Percentiles rank a stretch among this genome's conserved stretches.
Evolutionary conservation across 2,113 vertebrate species (phyloP).

Genomic region (Apaloderma vittatum): DNA sequence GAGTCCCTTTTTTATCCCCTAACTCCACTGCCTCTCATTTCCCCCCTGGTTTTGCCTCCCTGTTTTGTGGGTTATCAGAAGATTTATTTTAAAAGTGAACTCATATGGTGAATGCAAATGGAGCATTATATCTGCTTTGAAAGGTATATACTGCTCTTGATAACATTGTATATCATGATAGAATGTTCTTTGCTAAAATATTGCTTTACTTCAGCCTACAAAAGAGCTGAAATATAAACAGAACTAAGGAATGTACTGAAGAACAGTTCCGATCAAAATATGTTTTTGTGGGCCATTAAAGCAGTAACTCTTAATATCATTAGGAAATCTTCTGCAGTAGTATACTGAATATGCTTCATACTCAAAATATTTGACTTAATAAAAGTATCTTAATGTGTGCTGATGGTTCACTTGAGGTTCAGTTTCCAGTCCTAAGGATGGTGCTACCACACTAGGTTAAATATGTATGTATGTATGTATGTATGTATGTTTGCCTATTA

Average conservation of each 20-base stretch:
- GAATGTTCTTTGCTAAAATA: constrained; percentile 19
- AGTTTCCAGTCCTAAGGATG: neutral
- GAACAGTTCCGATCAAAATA: constrained; percentile 38
- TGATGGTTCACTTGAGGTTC: neutral
- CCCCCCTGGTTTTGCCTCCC: neutral
- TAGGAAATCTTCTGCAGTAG: constrained; percentile 39
- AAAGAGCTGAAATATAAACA: constrained; percentile 55
- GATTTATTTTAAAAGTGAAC: constrained; percentile 62
- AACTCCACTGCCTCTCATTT: constrained; percentile 16
- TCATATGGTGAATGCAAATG: constrained; percentile 55
- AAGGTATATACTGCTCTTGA: constrained; percentile 29
- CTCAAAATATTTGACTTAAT: constrained; percentile 33
- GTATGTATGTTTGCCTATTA: neutral
- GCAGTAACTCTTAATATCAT: neutral
- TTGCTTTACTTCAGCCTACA: constrained; percentile 22
- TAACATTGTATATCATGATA: neutral
- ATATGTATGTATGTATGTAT: neutral
- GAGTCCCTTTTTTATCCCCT: neutral
- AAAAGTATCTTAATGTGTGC: neutral
- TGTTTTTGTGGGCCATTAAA: constrained; percentile 11
- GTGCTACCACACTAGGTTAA: neutral
- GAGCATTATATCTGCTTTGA: constrained; percentile 59
- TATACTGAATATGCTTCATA: neutral
- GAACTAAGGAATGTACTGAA: neutral
- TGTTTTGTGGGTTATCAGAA: constrained; percentile 40